Evolutionary conservation across 2,113 vertebrate genomes (phyloP), one percentile per base, ranked within the genome.

Genomic region (Holacanthus passer): DNA sequence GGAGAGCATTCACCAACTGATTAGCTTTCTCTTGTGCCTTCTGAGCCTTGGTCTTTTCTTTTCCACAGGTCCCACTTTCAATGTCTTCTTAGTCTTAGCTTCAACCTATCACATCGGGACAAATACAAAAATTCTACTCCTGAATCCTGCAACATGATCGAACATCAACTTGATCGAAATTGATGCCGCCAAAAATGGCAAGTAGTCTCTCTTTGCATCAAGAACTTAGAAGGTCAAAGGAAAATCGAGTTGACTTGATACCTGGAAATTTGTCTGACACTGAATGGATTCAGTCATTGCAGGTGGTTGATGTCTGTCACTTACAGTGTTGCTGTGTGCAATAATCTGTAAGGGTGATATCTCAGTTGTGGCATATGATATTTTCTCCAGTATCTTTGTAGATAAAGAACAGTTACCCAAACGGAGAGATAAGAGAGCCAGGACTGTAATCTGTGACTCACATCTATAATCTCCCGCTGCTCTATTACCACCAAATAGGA

Each of bases 391-490:
- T 78, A 39, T 81, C 55, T 59, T 66, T 74, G 41, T 39, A 67
- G 81, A 86, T 82, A 64, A 64, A 75, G 81, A 81, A 56, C 69
- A 59, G 72, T 83, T 83, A 27, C 41, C 79, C 52, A 65, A 63
- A 89, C 52, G 24, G n/a, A 66, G 32, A 77, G 83, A 86, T 90
- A 84, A 86, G 88, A 74, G 67, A 64, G 43, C 45, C 48, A 64
- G 55, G 72, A 59, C 79, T 50, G 27, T 70, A 80, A 86, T 90
- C 83, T 76, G 59, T 79, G 75, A 43, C 67, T 79, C 83, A 72
- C 83, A 87, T 90, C 81, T 90, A 78, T 87, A 80, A 90, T 84
- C 86, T 82, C 72, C 63, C 47, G 66, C 82, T 82, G 81, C 70
- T 87, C 81, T 63, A 71, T 88, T 82, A 82, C 75, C 74, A 84